Evolutionary conservation across 2,888 invertebrate genomes (phyloP).

Genomic region (Brenthis daphne): DNA sequence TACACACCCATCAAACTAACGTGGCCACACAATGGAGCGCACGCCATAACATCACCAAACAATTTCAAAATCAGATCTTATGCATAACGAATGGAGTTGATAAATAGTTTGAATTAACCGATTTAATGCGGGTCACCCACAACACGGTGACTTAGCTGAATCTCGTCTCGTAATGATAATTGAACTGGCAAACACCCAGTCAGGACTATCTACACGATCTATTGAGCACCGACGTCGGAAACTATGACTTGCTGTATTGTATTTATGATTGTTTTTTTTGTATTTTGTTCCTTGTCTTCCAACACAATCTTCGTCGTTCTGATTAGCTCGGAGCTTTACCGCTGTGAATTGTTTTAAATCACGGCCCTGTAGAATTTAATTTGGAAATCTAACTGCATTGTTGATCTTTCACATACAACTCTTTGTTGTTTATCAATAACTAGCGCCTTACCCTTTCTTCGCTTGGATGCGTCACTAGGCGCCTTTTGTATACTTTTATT

Average conservation of each 20-base stretch:
- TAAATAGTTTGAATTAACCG: slow-evolving; percentile 83
- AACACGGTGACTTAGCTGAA: slow-evolving; percentile 74
- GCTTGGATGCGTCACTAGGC: not conserved
- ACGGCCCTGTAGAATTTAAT: slow-evolving; percentile 62
- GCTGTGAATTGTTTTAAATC: slow-evolving; percentile 76
- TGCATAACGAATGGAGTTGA: slow-evolving; percentile 80
- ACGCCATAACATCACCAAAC: slow-evolving; percentile 80
- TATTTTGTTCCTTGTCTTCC: slow-evolving; percentile 72
- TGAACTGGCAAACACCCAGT: slow-evolving; percentile 82
- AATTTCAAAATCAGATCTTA: slow-evolving; percentile 80
- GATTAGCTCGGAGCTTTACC: slow-evolving; percentile 77
- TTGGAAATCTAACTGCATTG: slow-evolving; percentile 43
- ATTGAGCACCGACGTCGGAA: slow-evolving; percentile 68
- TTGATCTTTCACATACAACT: slow-evolving; percentile 19
- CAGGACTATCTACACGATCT: slow-evolving; percentile 73
- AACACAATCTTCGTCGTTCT: slow-evolving; percentile 81
- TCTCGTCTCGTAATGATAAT: slow-evolving; percentile 78
- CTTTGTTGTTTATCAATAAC: slow-evolving; percentile 17
- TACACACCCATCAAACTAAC: slow-evolving; percentile 78
- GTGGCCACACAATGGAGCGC: slow-evolving; percentile 66
- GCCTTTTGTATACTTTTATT: no score
- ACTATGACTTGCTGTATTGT: slow-evolving; percentile 81
- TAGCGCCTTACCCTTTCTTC: not conserved
- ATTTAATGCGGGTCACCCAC: slow-evolving; percentile 82
- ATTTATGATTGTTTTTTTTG: slow-evolving; percentile 74